A percentile compares a stretch with the other conserved stretches of the same genome.
Evolutionary conservation across 1,140 invertebrate genomes (phyloP).

Genomic region (Palaemon carinicauda): DNA sequence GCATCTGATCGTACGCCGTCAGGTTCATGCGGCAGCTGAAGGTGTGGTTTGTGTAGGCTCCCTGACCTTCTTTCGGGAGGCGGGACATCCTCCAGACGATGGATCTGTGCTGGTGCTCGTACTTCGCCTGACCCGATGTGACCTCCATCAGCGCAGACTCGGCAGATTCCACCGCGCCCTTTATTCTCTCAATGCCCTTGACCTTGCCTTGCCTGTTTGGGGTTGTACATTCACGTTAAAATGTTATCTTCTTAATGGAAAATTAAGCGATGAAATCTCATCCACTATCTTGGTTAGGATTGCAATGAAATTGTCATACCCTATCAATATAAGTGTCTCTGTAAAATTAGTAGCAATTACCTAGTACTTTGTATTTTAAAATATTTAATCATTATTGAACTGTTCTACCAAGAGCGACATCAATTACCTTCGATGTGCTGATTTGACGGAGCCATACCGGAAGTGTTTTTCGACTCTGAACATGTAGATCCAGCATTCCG

Average conservation of each 20-base stretch:
- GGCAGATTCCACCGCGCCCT: constrained; percentile 89
- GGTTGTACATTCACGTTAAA: background rate
- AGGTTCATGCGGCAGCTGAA: constrained; percentile 92
- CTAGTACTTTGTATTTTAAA: too few relatives aligned
- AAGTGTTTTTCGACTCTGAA: constrained; percentile 99
- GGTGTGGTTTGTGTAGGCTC: constrained; percentile 95
- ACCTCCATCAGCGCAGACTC: constrained; percentile 96
- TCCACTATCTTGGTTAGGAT: too few relatives aligned
- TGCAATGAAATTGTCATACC: too few relatives aligned
- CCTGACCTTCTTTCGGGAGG: constrained; percentile 96
- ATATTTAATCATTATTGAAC: too few relatives aligned
- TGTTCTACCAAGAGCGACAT: constrained; percentile 13
- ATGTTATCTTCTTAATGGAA: background rate
- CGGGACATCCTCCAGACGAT: constrained; percentile 98
- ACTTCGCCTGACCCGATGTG: constrained; percentile 97
- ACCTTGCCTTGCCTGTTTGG: constrained; percentile 83
- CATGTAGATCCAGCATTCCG: constrained; percentile 99
- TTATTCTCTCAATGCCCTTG: constrained; percentile 91
- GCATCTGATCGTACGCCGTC: constrained; percentile 96
- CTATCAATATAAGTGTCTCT: too few relatives aligned
- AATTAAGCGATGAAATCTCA: background rate
- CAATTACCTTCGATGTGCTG: constrained; percentile 81
- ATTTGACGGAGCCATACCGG: constrained; percentile 98
- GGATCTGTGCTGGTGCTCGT: constrained; percentile 96
- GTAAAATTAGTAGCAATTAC: too few relatives aligned